Evolutionary conservation across 2,888 invertebrate genomes (phyloP).

Genomic region (Eledona agricola): DNA sequence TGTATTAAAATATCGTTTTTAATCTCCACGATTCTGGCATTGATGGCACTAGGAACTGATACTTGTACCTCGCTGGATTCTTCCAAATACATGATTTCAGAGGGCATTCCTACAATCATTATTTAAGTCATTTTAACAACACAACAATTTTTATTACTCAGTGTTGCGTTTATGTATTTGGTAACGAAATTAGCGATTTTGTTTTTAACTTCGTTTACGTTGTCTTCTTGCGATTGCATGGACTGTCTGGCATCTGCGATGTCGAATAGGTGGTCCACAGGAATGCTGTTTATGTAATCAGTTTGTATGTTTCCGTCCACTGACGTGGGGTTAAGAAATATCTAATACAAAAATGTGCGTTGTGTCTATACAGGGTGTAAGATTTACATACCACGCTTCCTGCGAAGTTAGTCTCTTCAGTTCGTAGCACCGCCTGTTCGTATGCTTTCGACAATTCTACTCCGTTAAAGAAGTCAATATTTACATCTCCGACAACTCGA

Average conservation of each 20-base stretch:
- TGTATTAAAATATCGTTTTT: conserved; percentile 51
- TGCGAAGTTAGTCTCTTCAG: conserved; percentile 40
- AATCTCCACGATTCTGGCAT: conserved; percentile 45
- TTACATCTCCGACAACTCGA: conserved; percentile 47
- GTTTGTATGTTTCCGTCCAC: conserved; percentile 49
- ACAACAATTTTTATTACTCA: conserved; percentile 11
- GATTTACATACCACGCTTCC: conserved; percentile 46
- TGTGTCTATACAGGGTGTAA: not conserved
- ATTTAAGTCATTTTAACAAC: conserved; percentile 2
- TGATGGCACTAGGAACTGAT: conserved; percentile 47
- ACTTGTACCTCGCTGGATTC: conserved; percentile 53
- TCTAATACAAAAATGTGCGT: not conserved
- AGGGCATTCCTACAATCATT: conserved; percentile 49
- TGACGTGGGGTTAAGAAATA: conserved; percentile 40
- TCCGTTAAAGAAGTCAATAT: conserved; percentile 47
- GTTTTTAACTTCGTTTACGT: conserved; percentile 47
- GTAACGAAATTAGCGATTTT: conserved; percentile 45
- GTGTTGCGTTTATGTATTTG: conserved; percentile 34
- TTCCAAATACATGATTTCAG: conserved; percentile 57
- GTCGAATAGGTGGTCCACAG: conserved; percentile 48
- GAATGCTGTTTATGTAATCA: conserved; percentile 53
- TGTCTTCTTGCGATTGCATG: conserved; percentile 44
- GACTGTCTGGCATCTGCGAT: conserved; percentile 45
- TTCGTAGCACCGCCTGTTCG: conserved; percentile 42
- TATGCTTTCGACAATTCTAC: conserved; percentile 46